Base-by-base conservation (phyloP, 1,140 invertebrate species). In the Papilio helenus region DNA sequence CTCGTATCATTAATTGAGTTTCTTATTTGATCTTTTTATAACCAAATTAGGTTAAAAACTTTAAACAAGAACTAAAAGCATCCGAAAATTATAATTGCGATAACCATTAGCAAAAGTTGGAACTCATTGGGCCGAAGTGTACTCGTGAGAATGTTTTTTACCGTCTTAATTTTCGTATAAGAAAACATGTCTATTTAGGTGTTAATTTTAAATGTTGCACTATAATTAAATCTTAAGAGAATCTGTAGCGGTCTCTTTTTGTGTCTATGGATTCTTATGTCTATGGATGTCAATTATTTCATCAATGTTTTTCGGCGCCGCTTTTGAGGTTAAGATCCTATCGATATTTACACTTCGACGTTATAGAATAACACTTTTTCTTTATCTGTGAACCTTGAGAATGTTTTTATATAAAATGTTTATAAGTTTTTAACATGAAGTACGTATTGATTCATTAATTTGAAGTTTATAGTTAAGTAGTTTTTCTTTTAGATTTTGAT, bases 281-380 rank as follows among this genome's bases (percentile, higher is more conserved):
- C n/a, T n/a, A n/a, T 71, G 82, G 85, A 87, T 91, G 89, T 91
- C 91, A 92, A 93, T 92, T 91, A 93, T 89, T 89, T 90, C 88
- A 92, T 93, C 87, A 91, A 80, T 79, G 76, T 87, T 83, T 83
- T 80, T 83, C 80, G 85, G 88, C 84, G 91, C 87, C 86, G 87
- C 81, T 79, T 83, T 79, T 79, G 77, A 72, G 26, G 42, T n/a
- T 65, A 9, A 79, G 87, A 88, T 87, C 65, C 77, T 85, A 88
- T 89, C 85, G 73, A 76, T 85, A 83, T 87, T 87, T 86, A 90
- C 88, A 88, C 86, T 86, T 91, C 87, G 84, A 88, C 86, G 82
- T 90, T 88, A 87, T 78, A 82, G 74, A 86, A 82, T 86, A 85
- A 83, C 81, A 84, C 80, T 83, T 85, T 65, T 80, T 79, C 79